Evolutionary conservation across 1,140 invertebrate species (phyloP).

Genomic region (Macrocentrus cingulum): DNA sequence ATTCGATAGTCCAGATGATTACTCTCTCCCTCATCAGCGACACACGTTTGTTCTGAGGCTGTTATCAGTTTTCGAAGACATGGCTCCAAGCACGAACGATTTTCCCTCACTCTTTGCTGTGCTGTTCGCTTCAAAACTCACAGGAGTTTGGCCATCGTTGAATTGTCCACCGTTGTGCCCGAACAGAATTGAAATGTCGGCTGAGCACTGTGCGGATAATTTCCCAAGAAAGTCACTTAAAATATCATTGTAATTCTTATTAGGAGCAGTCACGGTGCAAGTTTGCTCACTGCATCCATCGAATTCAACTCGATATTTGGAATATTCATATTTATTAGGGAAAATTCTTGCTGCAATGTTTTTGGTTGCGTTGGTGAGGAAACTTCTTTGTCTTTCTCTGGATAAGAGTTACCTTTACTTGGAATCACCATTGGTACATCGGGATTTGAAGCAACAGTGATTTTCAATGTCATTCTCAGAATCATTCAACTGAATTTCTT

Average conservation of each 20-base stretch:
- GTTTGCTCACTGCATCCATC: constrained; percentile 71
- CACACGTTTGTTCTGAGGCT: constrained; percentile 66
- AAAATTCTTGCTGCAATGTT: constrained; percentile 83
- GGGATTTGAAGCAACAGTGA: constrained; percentile 43
- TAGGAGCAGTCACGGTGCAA: constrained; percentile 73
- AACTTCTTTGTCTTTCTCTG: constrained; percentile 49
- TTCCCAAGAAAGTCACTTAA: constrained; percentile 77
- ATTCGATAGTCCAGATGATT: constrained; percentile 48
- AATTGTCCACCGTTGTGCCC: constrained; percentile 64
- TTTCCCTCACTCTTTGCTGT: constrained; percentile 73
- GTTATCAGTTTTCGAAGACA: constrained; percentile 75
- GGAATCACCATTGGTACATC: constrained; percentile 37
- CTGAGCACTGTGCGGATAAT: constrained; percentile 73
- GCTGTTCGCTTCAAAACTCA: constrained; percentile 76
- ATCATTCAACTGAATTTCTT: constrained; percentile 49
- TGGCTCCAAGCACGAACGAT: constrained; percentile 77
- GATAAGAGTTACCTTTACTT: constrained; percentile 35
- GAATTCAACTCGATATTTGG: constrained; percentile 76
- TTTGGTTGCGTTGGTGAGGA: constrained; percentile 60
- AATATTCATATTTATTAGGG: constrained; percentile 82
- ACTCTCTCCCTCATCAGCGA: constrained; percentile 54
- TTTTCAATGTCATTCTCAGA: constrained; percentile 48
- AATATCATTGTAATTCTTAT: constrained; percentile 72
- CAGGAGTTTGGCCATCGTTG: constrained; percentile 64
- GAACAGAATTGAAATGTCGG: constrained; percentile 73